A percentile compares a stretch with the other conserved stretches of the same genome.
These are phyloP conservation scores for Theropithecus gelada DNA, from an alignment of 2,113 vertebrate genomes.

Conservation along the genomic window DNA sequence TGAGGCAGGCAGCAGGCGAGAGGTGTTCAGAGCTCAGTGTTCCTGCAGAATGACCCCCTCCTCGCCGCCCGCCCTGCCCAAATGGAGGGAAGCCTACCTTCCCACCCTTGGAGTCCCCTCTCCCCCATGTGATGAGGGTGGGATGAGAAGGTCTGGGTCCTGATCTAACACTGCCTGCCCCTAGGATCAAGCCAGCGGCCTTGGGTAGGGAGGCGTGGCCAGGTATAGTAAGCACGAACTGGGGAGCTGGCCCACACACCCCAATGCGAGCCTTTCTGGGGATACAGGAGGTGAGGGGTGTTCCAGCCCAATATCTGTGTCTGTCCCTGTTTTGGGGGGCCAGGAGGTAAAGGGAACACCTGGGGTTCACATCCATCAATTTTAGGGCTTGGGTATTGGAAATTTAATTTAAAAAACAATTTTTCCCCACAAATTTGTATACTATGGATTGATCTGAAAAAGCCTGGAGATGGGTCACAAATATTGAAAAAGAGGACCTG, in stretches of 20 bases:
- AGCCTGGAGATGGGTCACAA: accelerated
- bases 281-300: not conserved
- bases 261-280: not conserved
- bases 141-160: not conserved
- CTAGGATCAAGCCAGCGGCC: not conserved
- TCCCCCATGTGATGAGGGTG: not conserved
- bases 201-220: accelerated
- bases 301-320: not conserved
- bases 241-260: not conserved
- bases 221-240: not conserved
- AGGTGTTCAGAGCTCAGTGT: slow-evolving; percentile 89
- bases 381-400: not conserved
- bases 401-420: not conserved
- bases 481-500: not conserved
- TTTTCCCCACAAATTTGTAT: not conserved
- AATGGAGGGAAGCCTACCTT: slow-evolving; percentile 29
- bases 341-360: not conserved
- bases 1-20: slow-evolving; percentile 86
- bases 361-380: not conserved
- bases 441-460: not conserved
- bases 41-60: slow-evolving; percentile 88
- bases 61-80: slow-evolving; percentile 64
- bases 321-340: not conserved
- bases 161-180: not conserved
- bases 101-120: not conserved